A percentile compares a stretch with the other conserved stretches of the same genome.
Conservation (phyloP, 2,797 vertebrate genomes). For the Sebastes minor region DNA sequence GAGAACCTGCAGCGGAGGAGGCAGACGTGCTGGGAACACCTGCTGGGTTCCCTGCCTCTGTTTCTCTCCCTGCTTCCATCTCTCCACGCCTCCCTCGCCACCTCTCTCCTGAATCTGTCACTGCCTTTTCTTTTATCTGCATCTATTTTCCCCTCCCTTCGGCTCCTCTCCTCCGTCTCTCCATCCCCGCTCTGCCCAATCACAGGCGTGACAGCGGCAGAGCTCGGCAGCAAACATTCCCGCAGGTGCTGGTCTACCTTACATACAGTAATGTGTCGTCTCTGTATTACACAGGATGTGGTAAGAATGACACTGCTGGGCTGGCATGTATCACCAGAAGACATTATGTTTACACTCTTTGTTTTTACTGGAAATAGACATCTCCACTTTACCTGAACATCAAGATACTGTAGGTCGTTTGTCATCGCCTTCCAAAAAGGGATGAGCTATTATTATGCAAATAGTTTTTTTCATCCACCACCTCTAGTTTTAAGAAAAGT, state of each 20-base stretch:
- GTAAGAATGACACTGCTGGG: conserved; percentile 28
- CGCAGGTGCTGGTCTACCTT: conserved; percentile 56
- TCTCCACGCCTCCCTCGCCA: conserved; percentile 44
- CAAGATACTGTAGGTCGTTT: neutral
- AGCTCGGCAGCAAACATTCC: conserved; percentile 51
- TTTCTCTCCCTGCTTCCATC: conserved; percentile 54
- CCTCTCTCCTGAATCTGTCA: conserved; percentile 66
- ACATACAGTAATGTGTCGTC: conserved; percentile 40
- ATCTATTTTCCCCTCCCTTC: conserved; percentile 49
- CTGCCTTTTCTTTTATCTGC: conserved; percentile 68
- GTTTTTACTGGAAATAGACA: conserved; percentile 32
- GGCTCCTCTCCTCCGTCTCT: conserved; percentile 35
- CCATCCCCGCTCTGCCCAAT: conserved; percentile 41
- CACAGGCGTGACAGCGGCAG: conserved; percentile 42
- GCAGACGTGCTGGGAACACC: conserved; percentile 67
- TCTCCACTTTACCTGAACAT: neutral
- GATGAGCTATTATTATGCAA: neutral
- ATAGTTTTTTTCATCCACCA: neutral
- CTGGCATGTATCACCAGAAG: conserved; percentile 35
- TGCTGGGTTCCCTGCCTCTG: conserved; percentile 70
- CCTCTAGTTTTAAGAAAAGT: neutral
- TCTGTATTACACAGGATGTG: conserved; percentile 37
- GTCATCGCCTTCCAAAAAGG: neutral
- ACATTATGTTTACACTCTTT: conserved; percentile 42
- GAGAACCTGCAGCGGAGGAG: conserved; percentile 51